Base-by-base conservation (phyloP, 2,113 vertebrate species). In the Corythornis madagascariensis region DNA sequence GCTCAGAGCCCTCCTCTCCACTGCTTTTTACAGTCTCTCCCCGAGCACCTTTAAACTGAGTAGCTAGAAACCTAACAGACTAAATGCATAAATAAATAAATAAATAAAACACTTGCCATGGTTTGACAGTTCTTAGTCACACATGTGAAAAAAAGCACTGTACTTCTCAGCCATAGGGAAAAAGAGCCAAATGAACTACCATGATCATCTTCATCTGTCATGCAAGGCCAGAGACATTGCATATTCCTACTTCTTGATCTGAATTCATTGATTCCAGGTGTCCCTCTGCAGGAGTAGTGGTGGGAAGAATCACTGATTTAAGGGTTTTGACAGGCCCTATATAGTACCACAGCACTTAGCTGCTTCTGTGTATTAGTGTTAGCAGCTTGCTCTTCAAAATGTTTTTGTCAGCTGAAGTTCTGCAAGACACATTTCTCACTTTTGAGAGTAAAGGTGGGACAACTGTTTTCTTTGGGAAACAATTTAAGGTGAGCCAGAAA, bases 221-320 rank as follows among this genome's bases (percentile, higher is more conserved):
- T 6, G 1, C 4, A 82, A 53, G 8, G 14, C 52, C 17, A 64
- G 21, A 89, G n/a, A 38, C 15, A 26, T 13, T 21, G 29, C 38
- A 16, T 31, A 40, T 38, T 86, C 21, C 53, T 77, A 65, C 57
- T 12, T 83, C 29, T 67, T 86, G 74, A 86, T 88, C 38, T 9
- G 5, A 69, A 15, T 69, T 88, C 90, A 93, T 61, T 83, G 40
- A 60, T 40, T 91, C 67, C 92, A 93, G 88, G 60, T 95, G 83
- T 43, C 48, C 52, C 79, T 94, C 72, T 64, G 83, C 76, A 83
- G 60, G 79, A 70, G 40, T 16, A 10, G 20, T 21, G 20, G 47
- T 74, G 38, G 65, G 35, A 85, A 69, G 52, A 86, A 88, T 86
- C 79, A 86, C 48, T 71, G 72, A 61, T 83, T 92, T 83, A 60